A percentile compares a stretch with the other conserved stretches of the same genome.
These are phyloP conservation scores for Anolis sagrei DNA, from an alignment of 2,113 vertebrate species.

Conservation along the genomic window DNA sequence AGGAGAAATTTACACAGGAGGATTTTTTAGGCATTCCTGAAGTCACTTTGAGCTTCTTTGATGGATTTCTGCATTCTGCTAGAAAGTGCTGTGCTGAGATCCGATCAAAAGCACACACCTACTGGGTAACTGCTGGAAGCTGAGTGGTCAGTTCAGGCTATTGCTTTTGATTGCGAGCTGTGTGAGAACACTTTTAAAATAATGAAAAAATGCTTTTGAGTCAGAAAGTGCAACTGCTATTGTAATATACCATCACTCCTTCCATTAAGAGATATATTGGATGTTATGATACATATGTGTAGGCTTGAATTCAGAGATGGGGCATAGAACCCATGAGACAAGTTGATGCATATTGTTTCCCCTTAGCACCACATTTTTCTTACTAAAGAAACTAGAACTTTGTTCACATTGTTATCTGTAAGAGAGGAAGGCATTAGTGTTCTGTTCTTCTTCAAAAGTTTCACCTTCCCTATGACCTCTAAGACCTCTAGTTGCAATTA, in stretches of 20 bases:
- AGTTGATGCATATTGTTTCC: background rate
- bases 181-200: constrained; percentile 7
- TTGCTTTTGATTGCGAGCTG: constrained; percentile 13
- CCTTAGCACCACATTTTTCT: background rate
- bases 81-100: background rate
- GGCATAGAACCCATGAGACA: background rate
- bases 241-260: background rate
- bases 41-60: background rate
- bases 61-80: background rate
- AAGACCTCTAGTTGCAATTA: background rate
- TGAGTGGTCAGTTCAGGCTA: constrained; percentile 16
- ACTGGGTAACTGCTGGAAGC: constrained; percentile 3
- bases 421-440: constrained; percentile 2
- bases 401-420: background rate
- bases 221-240: background rate
- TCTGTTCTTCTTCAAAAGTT: background rate
- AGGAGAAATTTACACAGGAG: background rate
- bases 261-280: background rate
- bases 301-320: background rate
- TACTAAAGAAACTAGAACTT: background rate
- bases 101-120: background rate
- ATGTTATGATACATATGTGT: background rate
- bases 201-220: background rate
- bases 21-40: background rate
- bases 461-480: background rate